A percentile compares a stretch with the other conserved stretches of the same genome.
Conservation (phyloP, 2,888 invertebrate species). For the Stomorhina lunata region DNA sequence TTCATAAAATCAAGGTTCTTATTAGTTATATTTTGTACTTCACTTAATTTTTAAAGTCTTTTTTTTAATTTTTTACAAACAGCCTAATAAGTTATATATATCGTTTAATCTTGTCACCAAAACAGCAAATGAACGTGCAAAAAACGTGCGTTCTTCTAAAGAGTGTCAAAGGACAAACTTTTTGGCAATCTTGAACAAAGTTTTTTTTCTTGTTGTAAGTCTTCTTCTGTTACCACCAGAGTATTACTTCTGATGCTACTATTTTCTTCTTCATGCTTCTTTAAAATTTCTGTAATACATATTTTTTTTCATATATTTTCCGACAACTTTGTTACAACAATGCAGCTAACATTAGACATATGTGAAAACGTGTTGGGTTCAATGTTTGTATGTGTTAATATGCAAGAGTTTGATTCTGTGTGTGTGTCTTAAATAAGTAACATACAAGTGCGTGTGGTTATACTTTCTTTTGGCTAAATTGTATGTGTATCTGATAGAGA, state of each 20-base stretch:
- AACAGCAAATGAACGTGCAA: constrained; percentile 32
- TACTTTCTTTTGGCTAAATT: no score
- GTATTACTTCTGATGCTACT: background rate
- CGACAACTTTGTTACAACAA: constrained; percentile 57
- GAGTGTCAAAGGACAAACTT: constrained; percentile 61
- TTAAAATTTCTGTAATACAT: constrained; percentile 10
- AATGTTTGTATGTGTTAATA: constrained; percentile 56
- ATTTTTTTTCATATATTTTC: constrained; percentile 13
- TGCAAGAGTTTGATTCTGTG: constrained; percentile 31
- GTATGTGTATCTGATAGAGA: background rate
- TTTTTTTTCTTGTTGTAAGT: constrained; percentile 25
- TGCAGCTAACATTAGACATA: constrained; percentile 63
- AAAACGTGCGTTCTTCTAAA: constrained; percentile 33
- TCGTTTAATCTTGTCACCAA: background rate
- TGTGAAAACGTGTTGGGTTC: constrained; percentile 61
- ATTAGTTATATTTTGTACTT: no score
- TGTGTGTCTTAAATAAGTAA: background rate
- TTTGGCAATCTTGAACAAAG: constrained; percentile 54
- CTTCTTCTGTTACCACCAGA: background rate
- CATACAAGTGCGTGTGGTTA: background rate
- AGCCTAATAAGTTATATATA: background rate
- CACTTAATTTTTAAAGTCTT: no score
- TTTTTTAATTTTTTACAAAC: no score
- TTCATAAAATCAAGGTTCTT: no score
- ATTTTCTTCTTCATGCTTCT: background rate